Evolutionary conservation across 1,140 invertebrate genomes (phyloP).

Genomic region (Helicoverpa armigera): DNA sequence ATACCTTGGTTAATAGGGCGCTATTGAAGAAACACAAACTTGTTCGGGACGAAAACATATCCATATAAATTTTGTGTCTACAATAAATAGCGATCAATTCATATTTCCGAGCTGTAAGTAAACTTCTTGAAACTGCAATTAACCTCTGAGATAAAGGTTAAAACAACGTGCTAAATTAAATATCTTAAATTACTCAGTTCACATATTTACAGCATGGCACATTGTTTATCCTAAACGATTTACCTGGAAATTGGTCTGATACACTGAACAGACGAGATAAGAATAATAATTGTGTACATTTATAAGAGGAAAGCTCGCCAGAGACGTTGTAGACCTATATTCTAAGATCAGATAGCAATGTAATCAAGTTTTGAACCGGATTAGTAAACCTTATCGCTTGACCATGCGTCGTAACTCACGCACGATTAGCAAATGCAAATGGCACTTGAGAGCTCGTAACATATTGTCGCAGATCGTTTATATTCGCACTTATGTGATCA

Average conservation of each 20-base stretch:
- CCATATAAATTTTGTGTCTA: not conserved
- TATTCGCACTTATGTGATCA: conserved; percentile 17
- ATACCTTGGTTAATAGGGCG: not conserved
- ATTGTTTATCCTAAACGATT: conserved; percentile 34
- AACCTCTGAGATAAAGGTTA: conserved; percentile 18
- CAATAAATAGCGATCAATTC: not conserved
- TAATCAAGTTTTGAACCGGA: conserved; percentile 33
- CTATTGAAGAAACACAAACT: not conserved
- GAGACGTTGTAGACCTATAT: conserved; percentile 36
- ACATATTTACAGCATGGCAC: conserved; percentile 19
- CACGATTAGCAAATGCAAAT: conserved; percentile 38
- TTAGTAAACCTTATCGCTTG: conserved; percentile 30
- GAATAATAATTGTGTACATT: conserved; percentile 43
- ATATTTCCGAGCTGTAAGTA: not conserved
- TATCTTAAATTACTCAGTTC: conserved; percentile 19
- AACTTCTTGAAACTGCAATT: conserved; percentile 3
- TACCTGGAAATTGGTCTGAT: conserved; percentile 36
- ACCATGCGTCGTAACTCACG: conserved; percentile 34
- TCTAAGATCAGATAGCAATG: conserved; percentile 30
- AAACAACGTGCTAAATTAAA: conserved; percentile 27
- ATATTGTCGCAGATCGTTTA: conserved; percentile 18
- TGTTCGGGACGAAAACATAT: not conserved
- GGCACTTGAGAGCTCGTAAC: conserved; percentile 11
- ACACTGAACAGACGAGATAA: conserved; percentile 44
- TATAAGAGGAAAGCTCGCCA: conserved; percentile 20